Base-by-base conservation (phyloP, 1,140 invertebrate species). In the Scaptomyza montana region DNA sequence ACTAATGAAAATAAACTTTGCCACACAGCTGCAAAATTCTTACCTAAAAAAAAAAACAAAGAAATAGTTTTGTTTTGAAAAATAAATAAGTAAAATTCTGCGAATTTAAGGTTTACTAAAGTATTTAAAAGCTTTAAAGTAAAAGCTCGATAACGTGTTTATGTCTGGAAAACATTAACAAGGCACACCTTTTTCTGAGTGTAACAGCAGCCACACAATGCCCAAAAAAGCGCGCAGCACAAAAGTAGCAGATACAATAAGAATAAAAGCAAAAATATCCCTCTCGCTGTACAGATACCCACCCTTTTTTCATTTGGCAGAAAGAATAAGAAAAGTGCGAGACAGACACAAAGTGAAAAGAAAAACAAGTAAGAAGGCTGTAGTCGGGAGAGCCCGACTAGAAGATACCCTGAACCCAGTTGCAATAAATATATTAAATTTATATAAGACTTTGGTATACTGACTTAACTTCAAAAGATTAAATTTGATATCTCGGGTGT, bases 1-100 rank as follows among this genome's bases (percentile, higher is more conserved):
- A 86, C 78, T 86, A 86, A 86, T 86, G 82, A 86, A 86, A 86
- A 87, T 86, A 85, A 86, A 86, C 82, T 86, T 86, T 87, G 75
- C 53, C 81, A 74, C 76, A 84, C 75, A 81, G 79, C 56, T 66
- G 43, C 76, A 66, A 62, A 81, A 59, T 59, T 25, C 59, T 39
- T 10, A 41, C 41, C 30, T n/a, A 54, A 12, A 41, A 43, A 10
- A 5, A 43, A 41, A 41, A 46, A 25, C 1, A 25, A 25, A 1
- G 2, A 25, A 4, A 25, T 25, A 4, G 1, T 25, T 25, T 25
- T 25, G 1, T 12, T 41, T 41, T 5, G 5, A 30, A 30, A 30
- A 3, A 33, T 33, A 33, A 33, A 0, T 33, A 33, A 33, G 5
- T 7, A 33, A 25, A 25, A 25, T 25, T 25, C 0, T 1, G 21